These are phyloP conservation scores for Epiblema foenella DNA, from an alignment of 2,888 invertebrate species.

Conservation along the genomic window DNA sequence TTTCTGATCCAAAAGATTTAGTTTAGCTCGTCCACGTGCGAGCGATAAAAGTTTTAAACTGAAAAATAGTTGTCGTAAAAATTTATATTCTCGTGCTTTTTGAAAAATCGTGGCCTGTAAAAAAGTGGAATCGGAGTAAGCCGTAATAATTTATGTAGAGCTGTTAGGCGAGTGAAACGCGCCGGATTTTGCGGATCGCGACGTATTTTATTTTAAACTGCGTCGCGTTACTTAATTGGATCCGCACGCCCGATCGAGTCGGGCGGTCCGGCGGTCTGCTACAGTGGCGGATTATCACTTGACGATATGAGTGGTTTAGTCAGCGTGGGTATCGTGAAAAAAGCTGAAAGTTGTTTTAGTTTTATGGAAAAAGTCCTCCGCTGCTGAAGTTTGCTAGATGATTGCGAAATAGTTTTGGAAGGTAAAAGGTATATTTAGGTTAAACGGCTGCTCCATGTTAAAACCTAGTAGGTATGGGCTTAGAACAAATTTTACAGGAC, in stretches of 20 bases:
- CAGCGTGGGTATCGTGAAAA: not conserved
- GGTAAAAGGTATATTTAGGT: too few relatives aligned
- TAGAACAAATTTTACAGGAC: too few relatives aligned
- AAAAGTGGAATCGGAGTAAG: constrained; percentile 43
- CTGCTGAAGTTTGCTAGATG: not conserved
- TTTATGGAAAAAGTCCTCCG: not conserved
- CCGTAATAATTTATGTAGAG: constrained; percentile 44
- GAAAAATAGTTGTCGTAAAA: constrained; percentile 36
- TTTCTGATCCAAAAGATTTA: constrained; percentile 17
- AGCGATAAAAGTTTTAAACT: constrained; percentile 30
- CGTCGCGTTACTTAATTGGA: constrained; percentile 51
- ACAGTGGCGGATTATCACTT: constrained; percentile 20
- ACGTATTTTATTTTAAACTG: constrained; percentile 51
- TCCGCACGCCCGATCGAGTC: constrained; percentile 28
- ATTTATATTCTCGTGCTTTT: constrained; percentile 34
- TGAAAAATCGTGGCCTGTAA: constrained; percentile 33
- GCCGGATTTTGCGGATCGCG: constrained; percentile 47
- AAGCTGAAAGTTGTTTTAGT: not conserved
- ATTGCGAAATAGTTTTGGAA: too few relatives aligned
- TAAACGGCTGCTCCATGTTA: too few relatives aligned
- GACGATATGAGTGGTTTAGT: constrained; percentile 2
- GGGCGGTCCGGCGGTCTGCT: constrained; percentile 9
- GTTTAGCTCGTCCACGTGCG: constrained; percentile 12
- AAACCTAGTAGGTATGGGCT: too few relatives aligned
- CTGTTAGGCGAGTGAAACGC: constrained; percentile 44